Base-by-base conservation (phyloP, 2,113 vertebrate genomes). In the Symphodus melops region DNA sequence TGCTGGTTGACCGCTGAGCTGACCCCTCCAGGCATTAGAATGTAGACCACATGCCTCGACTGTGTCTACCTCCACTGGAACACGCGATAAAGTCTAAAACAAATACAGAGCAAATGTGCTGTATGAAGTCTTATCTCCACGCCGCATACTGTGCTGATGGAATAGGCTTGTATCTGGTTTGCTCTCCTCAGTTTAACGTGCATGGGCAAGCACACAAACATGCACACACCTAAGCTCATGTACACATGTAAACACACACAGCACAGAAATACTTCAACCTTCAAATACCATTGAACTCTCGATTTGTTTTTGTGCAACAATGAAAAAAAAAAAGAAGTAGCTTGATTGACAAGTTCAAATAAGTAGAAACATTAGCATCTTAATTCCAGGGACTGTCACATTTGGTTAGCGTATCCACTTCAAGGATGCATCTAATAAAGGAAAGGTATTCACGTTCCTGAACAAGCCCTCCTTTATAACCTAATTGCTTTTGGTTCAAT, bases 401-500 rank as follows among this genome's bases (percentile, higher is more conserved):
- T 91, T 88, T 77, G 48, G 84, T 93, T 92, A 85, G 81, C 81
- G 77, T 94, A 90, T 83, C 86, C 85, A 79, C 82, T 88, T 93
- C 88, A 92, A 92, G 91, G 85, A 92, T 90, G 88, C 82, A 53
- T 82, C 81, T 91, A 87, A 92, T 94, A 92, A 92, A 86, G 80
- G 87, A 89, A 90, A 83, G 69, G 82, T 88, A 88, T 89, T 92
- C 87, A 85, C 91, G 81, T 91, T 90, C 61, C 77, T 33, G 87
- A 93, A 93, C 92, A 94, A 93, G 92, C 72, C 84, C 86, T 90
- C 86, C 83, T 92, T 93, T 93, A 93, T 90, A 92, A 90, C 91
- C 83, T 93, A 92, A 94, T 94, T 93, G 92, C 89, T 92, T 94
- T 93, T 86, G 87, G 91, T 91, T 94, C 91, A 92, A 91, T 90